Evolutionary conservation across 2,888 invertebrate species (phyloP), one percentile per base, ranked within the genome.

Genomic region (Napeogenes sylphis): DNA sequence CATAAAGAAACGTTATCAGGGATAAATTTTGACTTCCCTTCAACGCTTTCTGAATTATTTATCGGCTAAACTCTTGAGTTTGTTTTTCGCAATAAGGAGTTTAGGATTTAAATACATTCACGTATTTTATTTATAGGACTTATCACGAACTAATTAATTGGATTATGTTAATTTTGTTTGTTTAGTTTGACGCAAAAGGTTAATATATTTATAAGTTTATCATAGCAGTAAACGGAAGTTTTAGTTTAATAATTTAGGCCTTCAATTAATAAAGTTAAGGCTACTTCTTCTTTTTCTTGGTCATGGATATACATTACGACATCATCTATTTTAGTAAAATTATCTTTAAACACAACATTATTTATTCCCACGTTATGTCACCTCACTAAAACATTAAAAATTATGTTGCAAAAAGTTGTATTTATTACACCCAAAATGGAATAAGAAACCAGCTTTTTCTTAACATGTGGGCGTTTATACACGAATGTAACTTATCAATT

Each of bases 21-120:
- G 76, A 77, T 81, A 83, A 84, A 81, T 76, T 81, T 81, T 71
- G 74, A 74, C 74, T 78, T 76, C 72, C 75, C 68, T 73, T 73
- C 73, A 74, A 76, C 76, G 77, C 77, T 78, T 77, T 59, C 68
- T 83, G 81, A 83, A 85, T 84, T 81, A 84, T 84, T 83, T 83
- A 85, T 84, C 76, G 70, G 73, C 73, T 74, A 72, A 80, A 77
- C 79, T 78, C 75, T 74, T 71, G 77, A 78, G 75, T 77, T 80
- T 79, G 74, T 76, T 8, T 51, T 30, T 73, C 72, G 73, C 68
- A 70, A 67, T 67, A 68, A 70, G 71, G 65, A 58, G 64, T 64
- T 64, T 42, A 35, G 59, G 59, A 66, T 66, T 68, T 56, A 71
- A 71, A 71, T 72, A 73, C 68, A 59, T 63, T 67, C 32, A 30